Base-by-base conservation (phyloP, 1,140 invertebrate species). In the Nephila pilipes region DNA sequence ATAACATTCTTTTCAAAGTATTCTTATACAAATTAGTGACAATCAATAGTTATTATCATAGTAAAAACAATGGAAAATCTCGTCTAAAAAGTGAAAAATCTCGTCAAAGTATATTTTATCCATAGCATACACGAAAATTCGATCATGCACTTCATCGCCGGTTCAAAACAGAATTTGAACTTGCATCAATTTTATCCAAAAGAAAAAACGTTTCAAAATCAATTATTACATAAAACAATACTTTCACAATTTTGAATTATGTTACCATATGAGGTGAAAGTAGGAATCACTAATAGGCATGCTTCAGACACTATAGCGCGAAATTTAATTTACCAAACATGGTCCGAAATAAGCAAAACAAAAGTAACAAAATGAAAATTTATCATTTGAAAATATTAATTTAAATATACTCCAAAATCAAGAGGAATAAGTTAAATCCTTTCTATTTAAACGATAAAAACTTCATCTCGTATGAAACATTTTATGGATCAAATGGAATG, bases 261-360 rank as follows among this genome's bases (percentile, higher is more conserved):
- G 81, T 83, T 55, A 83, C 81, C 81, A 83, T 83, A 83, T 46
- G 81, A 83, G 81, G 36, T 25, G 46, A 55, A n/a, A 22, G 16
- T 57, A 87, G 36, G 55, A 87, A 29, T 63, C 58, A 36, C 85
- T 60, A 87, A 60, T 87, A 87, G 58, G 85, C 85, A 87, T 87
- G 85, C 85, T 87, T 87, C 36, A 14, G 25, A 20, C 20, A 22
- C 2, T 22, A 87, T 87, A 87, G 85, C 85, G 85, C 55, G 85
- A 87, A 87, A 87, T 87, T 87, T 87, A 87, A 87, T 60, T 60
- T 32, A 65, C 69, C 29, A 75, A 18, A 14, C 25, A 75, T 32
- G 18, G 18, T 75, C 25, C 29, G 16, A 25, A 36, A 18, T 36
- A 32, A 18, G 3, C 29, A 75, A 6, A 75, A 18, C 18, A 5